These are phyloP conservation scores for Luidia sarsii DNA, from an alignment of 53 echinoderm and acorn worm species.

Conservation along the genomic window DNA sequence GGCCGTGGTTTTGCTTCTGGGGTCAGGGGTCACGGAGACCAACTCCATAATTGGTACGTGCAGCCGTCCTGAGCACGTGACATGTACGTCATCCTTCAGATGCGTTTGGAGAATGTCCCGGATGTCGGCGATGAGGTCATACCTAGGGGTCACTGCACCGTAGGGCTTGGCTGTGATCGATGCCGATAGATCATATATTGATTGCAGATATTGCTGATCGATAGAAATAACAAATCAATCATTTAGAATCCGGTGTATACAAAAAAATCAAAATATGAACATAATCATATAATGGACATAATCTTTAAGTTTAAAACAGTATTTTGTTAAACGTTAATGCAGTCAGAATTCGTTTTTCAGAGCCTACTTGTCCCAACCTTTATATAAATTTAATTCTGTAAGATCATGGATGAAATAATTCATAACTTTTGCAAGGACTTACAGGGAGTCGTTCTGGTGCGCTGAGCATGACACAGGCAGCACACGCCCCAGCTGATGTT, in stretches of 20 bases:
- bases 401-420: background rate
- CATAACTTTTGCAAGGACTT: slow-evolving; percentile 11
- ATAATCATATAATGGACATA: too few species aligned
- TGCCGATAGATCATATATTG: slow-evolving; percentile 44
- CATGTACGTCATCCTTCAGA: slow-evolving; percentile 56
- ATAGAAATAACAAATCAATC: too few species aligned
- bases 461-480: slow-evolving; percentile 65
- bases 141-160: slow-evolving; percentile 69
- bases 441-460: slow-evolving; percentile 68
- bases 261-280: too few species aligned
- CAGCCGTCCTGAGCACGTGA: slow-evolving; percentile 39
- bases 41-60: slow-evolving; percentile 63
- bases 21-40: slow-evolving; percentile 48
- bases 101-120: slow-evolving; percentile 54
- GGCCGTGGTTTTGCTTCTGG: slow-evolving; percentile 18
- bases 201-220: slow-evolving; percentile 57
- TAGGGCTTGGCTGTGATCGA: slow-evolving; percentile 52
- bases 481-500: slow-evolving; percentile 60
- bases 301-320: too few species aligned
- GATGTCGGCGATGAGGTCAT: slow-evolving; percentile 65
- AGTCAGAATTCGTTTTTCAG: too few species aligned
- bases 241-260: too few species aligned
- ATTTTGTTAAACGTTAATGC: too few species aligned
- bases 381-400: too few species aligned
- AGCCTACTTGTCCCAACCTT: too few species aligned